These are phyloP conservation scores for Caloenas nicobarica DNA, from an alignment of 2,113 vertebrate genomes.

Conservation along the genomic window DNA sequence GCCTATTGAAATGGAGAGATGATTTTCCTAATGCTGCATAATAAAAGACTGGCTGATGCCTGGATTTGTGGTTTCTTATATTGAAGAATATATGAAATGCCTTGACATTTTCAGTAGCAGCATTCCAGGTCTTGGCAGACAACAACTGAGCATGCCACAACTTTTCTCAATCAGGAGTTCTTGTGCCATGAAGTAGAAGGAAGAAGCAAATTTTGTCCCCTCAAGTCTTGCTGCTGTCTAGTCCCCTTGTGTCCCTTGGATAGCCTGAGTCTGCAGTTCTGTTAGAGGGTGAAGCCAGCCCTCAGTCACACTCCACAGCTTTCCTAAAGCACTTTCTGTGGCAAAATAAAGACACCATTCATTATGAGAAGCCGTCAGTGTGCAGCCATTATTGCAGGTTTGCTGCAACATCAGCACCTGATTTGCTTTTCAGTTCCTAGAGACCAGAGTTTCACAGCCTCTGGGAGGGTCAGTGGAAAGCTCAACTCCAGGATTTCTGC, in stretches of 20 bases:
- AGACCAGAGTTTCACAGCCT: background rate
- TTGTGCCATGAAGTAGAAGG: background rate
- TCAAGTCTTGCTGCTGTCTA: background rate
- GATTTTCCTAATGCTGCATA: slow-evolving; percentile 32
- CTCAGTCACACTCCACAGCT: background rate
- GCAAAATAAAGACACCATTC: background rate
- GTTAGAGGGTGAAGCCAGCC: background rate
- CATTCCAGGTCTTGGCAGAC: background rate
- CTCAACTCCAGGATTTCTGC: background rate
- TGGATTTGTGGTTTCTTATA: slow-evolving; percentile 30
- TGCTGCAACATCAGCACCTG: background rate
- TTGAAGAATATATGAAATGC: background rate
- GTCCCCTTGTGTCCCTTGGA: background rate
- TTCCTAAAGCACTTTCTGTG: background rate
- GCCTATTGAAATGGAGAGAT: background rate
- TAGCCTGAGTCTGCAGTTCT: background rate
- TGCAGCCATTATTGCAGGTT: background rate
- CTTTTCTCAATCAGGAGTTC: background rate
- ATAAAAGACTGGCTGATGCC: background rate
- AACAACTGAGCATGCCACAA: background rate
- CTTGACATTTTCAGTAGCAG: background rate
- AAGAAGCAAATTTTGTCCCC: background rate
- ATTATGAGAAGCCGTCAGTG: background rate
- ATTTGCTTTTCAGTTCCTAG: background rate
- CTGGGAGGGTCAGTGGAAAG: background rate